Percentiles rank a stretch among this genome's conserved stretches.
Evolutionary conservation across 2,888 invertebrate species (phyloP).

Genomic region (Folsomia candida): DNA sequence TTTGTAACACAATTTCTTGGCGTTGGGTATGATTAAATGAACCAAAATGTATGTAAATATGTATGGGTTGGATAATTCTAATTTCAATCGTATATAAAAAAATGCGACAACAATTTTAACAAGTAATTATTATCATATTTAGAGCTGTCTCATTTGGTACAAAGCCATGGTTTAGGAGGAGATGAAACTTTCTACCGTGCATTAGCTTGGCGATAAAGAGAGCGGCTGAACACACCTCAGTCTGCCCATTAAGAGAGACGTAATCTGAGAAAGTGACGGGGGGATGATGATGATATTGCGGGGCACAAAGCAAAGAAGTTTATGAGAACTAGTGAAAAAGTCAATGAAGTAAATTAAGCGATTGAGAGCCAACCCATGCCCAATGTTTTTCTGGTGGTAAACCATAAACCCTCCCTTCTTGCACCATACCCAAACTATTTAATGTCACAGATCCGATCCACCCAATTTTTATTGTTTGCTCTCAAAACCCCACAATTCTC

Average conservation of each 20-base stretch:
- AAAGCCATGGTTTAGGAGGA: too few relatives aligned
- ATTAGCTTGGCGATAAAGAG: too few relatives aligned
- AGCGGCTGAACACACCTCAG: too few relatives aligned
- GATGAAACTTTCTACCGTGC: too few relatives aligned
- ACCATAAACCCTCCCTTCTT: slow-evolving; percentile 13
- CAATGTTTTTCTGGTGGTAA: neutral
- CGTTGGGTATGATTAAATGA: too few relatives aligned
- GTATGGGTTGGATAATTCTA: too few relatives aligned
- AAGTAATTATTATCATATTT: too few relatives aligned
- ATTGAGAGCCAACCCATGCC: neutral
- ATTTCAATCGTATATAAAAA: too few relatives aligned
- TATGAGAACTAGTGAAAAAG: slow-evolving; percentile 4
- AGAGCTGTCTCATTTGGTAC: too few relatives aligned
- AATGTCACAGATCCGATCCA: slow-evolving; percentile 13
- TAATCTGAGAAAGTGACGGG: slow-evolving; percentile 3
- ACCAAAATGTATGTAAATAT: too few relatives aligned
- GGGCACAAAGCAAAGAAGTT: neutral
- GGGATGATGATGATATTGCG: neutral
- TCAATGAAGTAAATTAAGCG: slow-evolving; percentile 14
- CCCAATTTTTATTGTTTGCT: slow-evolving; percentile 10
- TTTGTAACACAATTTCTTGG: too few relatives aligned
- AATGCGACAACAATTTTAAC: too few relatives aligned
- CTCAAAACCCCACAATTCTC: neutral
- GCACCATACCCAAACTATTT: slow-evolving; percentile 4
- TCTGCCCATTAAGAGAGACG: slow-evolving; percentile 2